phyloP scores from a whole-genome alignment of 2,797 vertebrate species.

The Garrulus glandarius region DNA sequence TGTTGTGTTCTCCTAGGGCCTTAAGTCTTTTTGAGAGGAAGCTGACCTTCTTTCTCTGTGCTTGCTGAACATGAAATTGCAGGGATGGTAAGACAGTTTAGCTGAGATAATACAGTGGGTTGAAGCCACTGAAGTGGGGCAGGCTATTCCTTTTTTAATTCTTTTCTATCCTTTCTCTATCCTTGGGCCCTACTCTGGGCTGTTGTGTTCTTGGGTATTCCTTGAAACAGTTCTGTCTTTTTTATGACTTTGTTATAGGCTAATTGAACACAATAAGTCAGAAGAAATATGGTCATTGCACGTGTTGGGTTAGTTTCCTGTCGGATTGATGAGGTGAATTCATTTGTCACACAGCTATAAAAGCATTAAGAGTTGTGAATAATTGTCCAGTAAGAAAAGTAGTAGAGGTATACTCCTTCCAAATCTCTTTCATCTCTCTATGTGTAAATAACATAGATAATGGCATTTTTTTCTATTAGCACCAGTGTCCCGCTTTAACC shows the following conservation, averaged over 20 bases:
- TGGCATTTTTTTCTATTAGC: background rate
- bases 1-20: background rate
- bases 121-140: background rate
- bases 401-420: background rate
- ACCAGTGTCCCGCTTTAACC: background rate
- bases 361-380: background rate
- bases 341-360: background rate
- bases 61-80: background rate
- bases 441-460: background rate
- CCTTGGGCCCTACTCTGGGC: background rate
- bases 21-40: background rate
- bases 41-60: background rate
- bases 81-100: background rate
- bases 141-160: background rate
- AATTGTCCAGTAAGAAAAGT: background rate
- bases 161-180: background rate
- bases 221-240: background rate
- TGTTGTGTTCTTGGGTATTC: background rate
- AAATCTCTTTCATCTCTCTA: background rate
- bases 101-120: background rate
- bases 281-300: background rate
- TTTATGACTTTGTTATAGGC: background rate
- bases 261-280: background rate
- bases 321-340: background rate
- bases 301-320: background rate